Conservation (phyloP, 37 sponge, comb jelly and placozoan species). For the Mnemiopsis leidyi region DNA sequence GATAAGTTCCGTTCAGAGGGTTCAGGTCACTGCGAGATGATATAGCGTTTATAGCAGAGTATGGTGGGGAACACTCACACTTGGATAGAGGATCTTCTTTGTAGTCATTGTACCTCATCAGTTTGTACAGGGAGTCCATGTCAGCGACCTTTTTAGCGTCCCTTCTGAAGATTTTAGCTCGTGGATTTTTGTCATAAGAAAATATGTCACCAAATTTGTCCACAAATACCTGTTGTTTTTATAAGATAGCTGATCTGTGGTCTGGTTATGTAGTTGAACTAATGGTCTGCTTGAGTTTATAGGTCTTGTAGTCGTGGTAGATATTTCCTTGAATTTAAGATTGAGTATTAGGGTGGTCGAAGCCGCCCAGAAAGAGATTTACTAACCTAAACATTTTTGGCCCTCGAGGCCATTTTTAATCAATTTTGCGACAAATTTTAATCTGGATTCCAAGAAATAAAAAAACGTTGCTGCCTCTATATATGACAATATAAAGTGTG, state of each 20-base stretch:
- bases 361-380: too few species aligned
- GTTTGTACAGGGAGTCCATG: slow-evolving; percentile 71
- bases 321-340: neutral
- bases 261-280: too few species aligned
- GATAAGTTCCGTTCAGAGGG: slow-evolving; percentile 84
- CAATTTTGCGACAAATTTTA: too few species aligned
- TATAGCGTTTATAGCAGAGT: slow-evolving; percentile 87
- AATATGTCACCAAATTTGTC: slow-evolving; percentile 84
- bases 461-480: too few species aligned
- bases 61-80: slow-evolving; percentile 92
- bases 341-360: too few species aligned
- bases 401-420: too few species aligned
- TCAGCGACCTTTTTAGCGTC: slow-evolving; percentile 76
- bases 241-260: too few species aligned
- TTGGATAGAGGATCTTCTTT: slow-evolving; percentile 80
- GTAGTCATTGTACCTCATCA: slow-evolving; percentile 98
- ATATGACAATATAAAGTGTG: too few species aligned
- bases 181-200: slow-evolving; percentile 73
- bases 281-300: too few species aligned
- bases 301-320: too few species aligned
- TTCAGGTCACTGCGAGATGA: slow-evolving; percentile 95
- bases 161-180: slow-evolving; percentile 84
- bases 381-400: too few species aligned
- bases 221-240: slow-evolving; percentile 65
- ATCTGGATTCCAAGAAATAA: too few species aligned